These are phyloP conservation scores for Anas platyrhynchos DNA, from an alignment of 2,113 vertebrate species.

Conservation along the genomic window DNA sequence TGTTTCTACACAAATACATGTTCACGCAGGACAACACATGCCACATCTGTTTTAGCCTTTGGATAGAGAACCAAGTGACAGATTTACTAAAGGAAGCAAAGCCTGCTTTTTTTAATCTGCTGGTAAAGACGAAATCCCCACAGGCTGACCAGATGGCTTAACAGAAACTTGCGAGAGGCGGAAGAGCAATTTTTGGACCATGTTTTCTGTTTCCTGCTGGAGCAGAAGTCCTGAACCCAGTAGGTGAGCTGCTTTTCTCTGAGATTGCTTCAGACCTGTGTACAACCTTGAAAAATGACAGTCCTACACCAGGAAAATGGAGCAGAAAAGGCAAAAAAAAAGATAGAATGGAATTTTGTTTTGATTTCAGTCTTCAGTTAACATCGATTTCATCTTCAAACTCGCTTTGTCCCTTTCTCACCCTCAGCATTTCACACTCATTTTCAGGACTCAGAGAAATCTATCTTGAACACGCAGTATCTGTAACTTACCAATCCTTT, in stretches of 20 bases:
- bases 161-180: not conserved
- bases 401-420: not conserved
- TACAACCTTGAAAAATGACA: not conserved
- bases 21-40: not conserved
- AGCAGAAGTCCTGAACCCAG: not conserved
- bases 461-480: not conserved
- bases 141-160: not conserved
- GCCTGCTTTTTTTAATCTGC: not conserved
- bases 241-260: not conserved
- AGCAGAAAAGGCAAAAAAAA: not conserved
- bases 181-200: not conserved
- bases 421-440: not conserved
- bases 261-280: not conserved
- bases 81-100: not conserved
- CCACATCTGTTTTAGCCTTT: not conserved
- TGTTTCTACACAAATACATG: not conserved
- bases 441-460: not conserved
- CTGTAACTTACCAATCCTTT: constrained; percentile 73
- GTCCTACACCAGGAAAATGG: not conserved
- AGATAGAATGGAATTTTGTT: not conserved
- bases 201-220: not conserved
- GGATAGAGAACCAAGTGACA: not conserved
- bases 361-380: not conserved
- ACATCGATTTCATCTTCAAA: not conserved
- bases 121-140: not conserved